phyloP scores from a whole-genome alignment of 37 sponge, comb jelly and placozoan species.

The Chondrosia reniformis region DNA sequence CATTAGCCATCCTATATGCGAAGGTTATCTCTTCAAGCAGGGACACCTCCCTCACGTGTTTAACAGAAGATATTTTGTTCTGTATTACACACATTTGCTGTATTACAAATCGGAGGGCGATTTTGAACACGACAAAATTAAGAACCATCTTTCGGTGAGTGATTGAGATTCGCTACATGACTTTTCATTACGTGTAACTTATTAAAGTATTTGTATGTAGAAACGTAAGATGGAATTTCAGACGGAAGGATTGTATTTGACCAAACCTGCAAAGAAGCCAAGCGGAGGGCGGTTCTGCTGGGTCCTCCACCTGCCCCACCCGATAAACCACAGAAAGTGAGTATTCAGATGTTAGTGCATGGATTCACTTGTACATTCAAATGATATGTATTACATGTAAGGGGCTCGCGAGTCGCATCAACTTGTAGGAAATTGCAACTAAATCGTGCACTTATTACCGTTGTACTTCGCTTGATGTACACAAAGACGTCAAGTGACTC shows the following conservation, averaged over 20 bases:
- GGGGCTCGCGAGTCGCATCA: too few species aligned
- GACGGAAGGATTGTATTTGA: conserved; percentile 42
- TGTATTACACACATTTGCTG: conserved; percentile 54
- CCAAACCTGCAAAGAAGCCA: conserved; percentile 66
- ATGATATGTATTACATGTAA: too few species aligned
- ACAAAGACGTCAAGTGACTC: too few species aligned
- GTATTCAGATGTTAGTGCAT: too few species aligned
- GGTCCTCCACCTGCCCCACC: conserved; percentile 54
- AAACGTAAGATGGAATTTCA: conserved; percentile 17
- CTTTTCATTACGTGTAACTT: neutral
- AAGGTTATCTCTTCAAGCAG: conserved; percentile 75
- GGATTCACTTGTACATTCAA: too few species aligned
- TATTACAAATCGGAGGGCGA: conserved; percentile 57
- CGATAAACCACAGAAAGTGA: conserved; percentile 57
- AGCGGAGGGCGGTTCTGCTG: conserved; percentile 60
- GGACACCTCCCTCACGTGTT: conserved; percentile 32
- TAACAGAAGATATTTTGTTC: conserved; percentile 74
- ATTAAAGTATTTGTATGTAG: neutral
- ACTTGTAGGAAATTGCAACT: too few species aligned
- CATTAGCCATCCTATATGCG: conserved; percentile 30
- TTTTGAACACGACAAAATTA: conserved; percentile 33
- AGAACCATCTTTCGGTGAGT: conserved; percentile 38
- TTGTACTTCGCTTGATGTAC: too few species aligned
- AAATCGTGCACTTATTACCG: too few species aligned
- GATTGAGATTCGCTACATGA: neutral